Evolutionary conservation across 2,888 invertebrate species (phyloP), one percentile per base, ranked within the genome.

Genomic region (Meganola albula): DNA sequence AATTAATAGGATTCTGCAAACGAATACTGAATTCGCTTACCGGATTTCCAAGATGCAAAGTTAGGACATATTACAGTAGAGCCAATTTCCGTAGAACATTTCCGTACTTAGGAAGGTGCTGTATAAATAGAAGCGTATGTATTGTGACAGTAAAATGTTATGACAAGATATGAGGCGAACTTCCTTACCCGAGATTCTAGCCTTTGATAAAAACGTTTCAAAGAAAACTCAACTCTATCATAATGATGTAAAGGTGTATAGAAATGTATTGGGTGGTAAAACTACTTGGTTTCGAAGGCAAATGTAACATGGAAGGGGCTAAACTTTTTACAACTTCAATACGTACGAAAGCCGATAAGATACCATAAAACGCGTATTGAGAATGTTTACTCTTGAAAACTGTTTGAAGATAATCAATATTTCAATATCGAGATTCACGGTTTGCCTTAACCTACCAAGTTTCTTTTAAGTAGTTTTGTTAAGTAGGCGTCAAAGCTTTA

Each of bases 311-410:
- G 58, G 61, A 64, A 61, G 64, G 63, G 71, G 65, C 65, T 71
- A 69, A 77, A 78, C 73, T 77, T 78, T 79, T 78, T 77, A 78
- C 74, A 77, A 74, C 74, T 74, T 66, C 65, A 70, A 75, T 70
- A 69, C 70, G 63, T 64, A 64, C 47, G 70, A 69, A 74, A 74
- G 71, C 71, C 70, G 75, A 78, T 74, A 78, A 76, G 74, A 72
- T 70, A 63, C 58, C 52, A 67, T 74, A 70, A 69, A 70, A 66
- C 62, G 53, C 49, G 54, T 57, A 66, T 71, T 63, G 64, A 58
- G 60, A 62, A 62, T 59, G 58, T 57, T 50, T 61, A 55, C 64
- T 66, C 55, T 56, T 50, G 52, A 59, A 63, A 63, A 64, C 68
- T 53, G 47, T 59, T 53, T 35, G 25, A 22, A 35, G 36, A 35